These are phyloP conservation scores for Synergus japonicus DNA, from an alignment of 2,888 invertebrate genomes.

Conservation along the genomic window DNA sequence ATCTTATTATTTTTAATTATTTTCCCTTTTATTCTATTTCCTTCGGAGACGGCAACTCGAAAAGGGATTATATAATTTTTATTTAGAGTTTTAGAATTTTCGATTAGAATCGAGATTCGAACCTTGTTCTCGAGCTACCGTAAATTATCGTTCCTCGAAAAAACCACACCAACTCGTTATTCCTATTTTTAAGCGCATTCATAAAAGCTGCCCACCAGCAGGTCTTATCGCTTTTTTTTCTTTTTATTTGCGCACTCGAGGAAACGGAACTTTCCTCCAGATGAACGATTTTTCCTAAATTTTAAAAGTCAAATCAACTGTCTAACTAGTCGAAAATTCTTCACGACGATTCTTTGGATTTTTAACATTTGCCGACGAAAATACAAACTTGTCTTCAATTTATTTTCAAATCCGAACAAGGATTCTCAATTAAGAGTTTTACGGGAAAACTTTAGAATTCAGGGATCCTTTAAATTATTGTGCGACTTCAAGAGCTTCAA, in stretches of 20 bases:
- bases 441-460: background rate
- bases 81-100: background rate
- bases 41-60: constrained; percentile 19
- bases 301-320: constrained; percentile 7
- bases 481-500: background rate
- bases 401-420: background rate
- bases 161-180: constrained; percentile 36
- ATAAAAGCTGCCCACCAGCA: constrained; percentile 57
- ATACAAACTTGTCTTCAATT: constrained; percentile 25
- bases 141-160: constrained; percentile 13
- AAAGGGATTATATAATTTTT: constrained; percentile 1
- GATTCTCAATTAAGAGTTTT: background rate
- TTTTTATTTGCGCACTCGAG: constrained; percentile 35
- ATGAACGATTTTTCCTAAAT: constrained; percentile 25
- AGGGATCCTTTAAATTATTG: background rate
- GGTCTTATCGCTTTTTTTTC: constrained; percentile 54
- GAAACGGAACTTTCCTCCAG: constrained; percentile 9
- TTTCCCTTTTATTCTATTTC: constrained; percentile 22
- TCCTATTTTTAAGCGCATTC: constrained; percentile 35
- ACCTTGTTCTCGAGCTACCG: constrained; percentile 23
- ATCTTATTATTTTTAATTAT: constrained; percentile 37
- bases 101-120: background rate
- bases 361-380: background rate
- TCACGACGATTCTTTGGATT: constrained; percentile 13
- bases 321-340: constrained; percentile 4